Evolutionary conservation across 2,797 vertebrate species (phyloP).

Genomic region (Silurus aristotelis): DNA sequence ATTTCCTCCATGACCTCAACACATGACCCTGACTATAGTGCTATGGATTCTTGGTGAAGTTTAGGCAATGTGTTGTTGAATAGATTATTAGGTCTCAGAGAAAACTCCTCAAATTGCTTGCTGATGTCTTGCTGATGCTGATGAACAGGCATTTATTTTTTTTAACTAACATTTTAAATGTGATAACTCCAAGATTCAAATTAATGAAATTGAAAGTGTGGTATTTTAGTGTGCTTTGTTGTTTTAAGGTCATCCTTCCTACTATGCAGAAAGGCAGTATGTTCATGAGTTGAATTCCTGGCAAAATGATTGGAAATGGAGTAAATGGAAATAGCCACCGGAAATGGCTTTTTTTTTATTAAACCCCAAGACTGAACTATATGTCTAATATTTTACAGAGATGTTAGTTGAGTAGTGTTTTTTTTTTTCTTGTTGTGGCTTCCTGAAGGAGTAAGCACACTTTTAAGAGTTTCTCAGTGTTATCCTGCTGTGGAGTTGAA

Average conservation of each 20-base stretch:
- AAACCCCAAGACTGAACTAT: neutral
- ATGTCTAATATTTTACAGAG: neutral
- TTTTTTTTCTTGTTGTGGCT: neutral
- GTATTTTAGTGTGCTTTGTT: neutral
- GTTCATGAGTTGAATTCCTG: neutral
- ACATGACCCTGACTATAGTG: neutral
- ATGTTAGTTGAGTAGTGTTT: neutral
- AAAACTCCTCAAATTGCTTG: too few relatives aligned
- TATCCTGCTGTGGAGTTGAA: constrained; percentile 25
- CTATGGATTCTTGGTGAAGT: neutral
- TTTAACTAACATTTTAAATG: neutral
- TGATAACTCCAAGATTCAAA: neutral
- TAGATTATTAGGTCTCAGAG: neutral
- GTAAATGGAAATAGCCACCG: too few relatives aligned
- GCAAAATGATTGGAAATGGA: neutral
- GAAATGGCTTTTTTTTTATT: neutral
- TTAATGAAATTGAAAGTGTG: neutral
- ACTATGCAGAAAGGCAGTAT: neutral
- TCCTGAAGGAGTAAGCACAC: neutral
- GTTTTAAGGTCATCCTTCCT: neutral
- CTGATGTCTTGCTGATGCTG: too few relatives aligned
- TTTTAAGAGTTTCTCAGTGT: neutral
- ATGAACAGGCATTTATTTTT: neutral
- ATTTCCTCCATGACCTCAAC: neutral
- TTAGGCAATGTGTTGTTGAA: neutral